Percentiles rank a stretch among this genome's conserved stretches.
These are phyloP conservation scores for Geopemphigus sp. DNA, from an alignment of 1,140 invertebrate genomes.

Conservation along the genomic window DNA sequence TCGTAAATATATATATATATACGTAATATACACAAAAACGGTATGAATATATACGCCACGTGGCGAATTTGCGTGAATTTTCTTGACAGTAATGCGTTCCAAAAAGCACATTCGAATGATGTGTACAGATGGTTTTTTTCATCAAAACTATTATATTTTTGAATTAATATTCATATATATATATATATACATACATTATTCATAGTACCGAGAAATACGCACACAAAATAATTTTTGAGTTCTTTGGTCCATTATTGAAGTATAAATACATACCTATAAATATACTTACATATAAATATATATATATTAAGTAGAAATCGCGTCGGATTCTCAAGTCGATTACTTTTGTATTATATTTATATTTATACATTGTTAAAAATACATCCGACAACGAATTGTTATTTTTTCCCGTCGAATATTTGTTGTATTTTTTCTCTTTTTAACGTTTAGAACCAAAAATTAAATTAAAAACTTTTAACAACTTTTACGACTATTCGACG, in stretches of 20 bases:
- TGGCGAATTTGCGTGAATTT: constrained; percentile 14
- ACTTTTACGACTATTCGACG: too few species aligned
- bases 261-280: too few species aligned
- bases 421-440: background rate
- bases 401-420: background rate
- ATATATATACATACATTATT: constrained; percentile 2
- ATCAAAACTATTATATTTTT: constrained; percentile 5
- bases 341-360: background rate
- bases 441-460: background rate
- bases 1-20: background rate
- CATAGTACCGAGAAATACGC: background rate
- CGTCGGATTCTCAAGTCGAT: background rate
- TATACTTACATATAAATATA: too few species aligned
- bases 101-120: constrained; percentile 3
- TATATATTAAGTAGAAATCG: too few species aligned
- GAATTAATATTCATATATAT: constrained; percentile 15
- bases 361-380: background rate
- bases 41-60: background rate
- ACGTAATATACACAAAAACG: background rate
- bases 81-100: constrained; percentile 35
- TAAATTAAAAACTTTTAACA: background rate
- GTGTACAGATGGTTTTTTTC: constrained; percentile 20
- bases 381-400: background rate
- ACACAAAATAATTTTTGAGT: background rate
- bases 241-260: background rate